Percentiles rank a stretch among this genome's conserved stretches.
Evolutionary conservation across 2,113 vertebrate species (phyloP).

Genomic region (Isurus oxyrinchus): DNA sequence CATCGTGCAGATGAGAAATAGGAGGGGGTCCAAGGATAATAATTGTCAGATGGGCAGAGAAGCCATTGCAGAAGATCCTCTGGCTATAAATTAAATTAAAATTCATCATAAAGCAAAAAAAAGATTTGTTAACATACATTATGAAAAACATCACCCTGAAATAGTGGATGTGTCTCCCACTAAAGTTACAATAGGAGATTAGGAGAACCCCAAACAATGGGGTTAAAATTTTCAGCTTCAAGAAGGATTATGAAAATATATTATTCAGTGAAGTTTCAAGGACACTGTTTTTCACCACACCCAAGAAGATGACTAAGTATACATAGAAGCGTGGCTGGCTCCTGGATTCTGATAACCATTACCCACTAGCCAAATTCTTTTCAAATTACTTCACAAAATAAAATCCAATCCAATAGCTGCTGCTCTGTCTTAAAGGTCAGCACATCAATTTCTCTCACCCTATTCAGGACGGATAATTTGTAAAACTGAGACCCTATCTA

Average conservation of each 20-base stretch:
- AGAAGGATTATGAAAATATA: slow-evolving; percentile 87
- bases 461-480: neutral
- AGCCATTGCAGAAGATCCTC: neutral
- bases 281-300: slow-evolving; percentile 79
- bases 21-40: neutral
- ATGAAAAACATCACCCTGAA: too few relatives aligned
- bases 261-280: slow-evolving; percentile 78
- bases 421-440: too few relatives aligned
- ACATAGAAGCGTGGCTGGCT: slow-evolving; percentile 62
- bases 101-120: neutral
- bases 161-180: too few relatives aligned
- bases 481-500: neutral
- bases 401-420: too few relatives aligned
- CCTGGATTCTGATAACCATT: too few relatives aligned
- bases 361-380: too few relatives aligned
- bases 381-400: too few relatives aligned
- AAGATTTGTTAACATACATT: too few relatives aligned
- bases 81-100: neutral
- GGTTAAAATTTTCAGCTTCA: slow-evolving; percentile 83
- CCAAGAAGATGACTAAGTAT: slow-evolving; percentile 88
- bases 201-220: slow-evolving; percentile 45
- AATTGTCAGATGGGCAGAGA: neutral
- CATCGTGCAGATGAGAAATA: neutral
- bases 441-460: neutral
- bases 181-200: too few relatives aligned